Base-by-base conservation (phyloP, 2,113 vertebrate genomes). In the Serinus canaria region DNA sequence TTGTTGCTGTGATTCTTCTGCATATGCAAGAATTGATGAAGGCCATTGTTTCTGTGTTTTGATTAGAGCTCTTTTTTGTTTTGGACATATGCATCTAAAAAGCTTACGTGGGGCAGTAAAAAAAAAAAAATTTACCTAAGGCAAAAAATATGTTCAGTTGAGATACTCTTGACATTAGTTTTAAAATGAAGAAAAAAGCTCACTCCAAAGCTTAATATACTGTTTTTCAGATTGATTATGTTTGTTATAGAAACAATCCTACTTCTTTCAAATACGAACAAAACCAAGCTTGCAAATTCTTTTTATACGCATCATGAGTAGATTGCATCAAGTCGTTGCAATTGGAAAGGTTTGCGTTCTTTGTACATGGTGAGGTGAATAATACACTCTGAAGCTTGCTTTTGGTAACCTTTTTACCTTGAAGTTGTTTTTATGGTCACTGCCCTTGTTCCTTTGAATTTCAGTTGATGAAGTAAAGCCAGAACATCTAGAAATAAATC, bases 361-460 rank as follows among this genome's bases (percentile, higher is more conserved):
- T 64, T 86, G 44, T 88, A 74, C 21, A 17, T 21, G 27, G n/a
- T 76, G 72, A 74, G 37, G 87, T 91, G 30, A 28, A 55, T 85
- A 94, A 82, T 83, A 83, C 52, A 79, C 59, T 91, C 23, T 95
- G 87, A 94, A 83, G 10, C 90, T 95, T 96, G 73, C 64, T 96
- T 91, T 97, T 69, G 49, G 87, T 93, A 97, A 93, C 87, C 41
- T 80, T 92, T 78, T 47, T 76, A 92, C 83, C 83, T 92, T 96
- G 75, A 94, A 90, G 75, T 79, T 96, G 67, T 91, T 62, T 96
- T 95, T 73, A 58, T 94, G 85, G 92, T 95, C 93, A 92, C 86
- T 96, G 52, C 89, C 79, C 95, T 94, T 97, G 83, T 92, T 97
- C 94, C 94, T 96, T 95, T 82, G 94, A 95, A 96, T 97, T 96